Evolutionary conservation across 1,140 invertebrate genomes (phyloP).

Genomic region (Bombus fervidus): DNA sequence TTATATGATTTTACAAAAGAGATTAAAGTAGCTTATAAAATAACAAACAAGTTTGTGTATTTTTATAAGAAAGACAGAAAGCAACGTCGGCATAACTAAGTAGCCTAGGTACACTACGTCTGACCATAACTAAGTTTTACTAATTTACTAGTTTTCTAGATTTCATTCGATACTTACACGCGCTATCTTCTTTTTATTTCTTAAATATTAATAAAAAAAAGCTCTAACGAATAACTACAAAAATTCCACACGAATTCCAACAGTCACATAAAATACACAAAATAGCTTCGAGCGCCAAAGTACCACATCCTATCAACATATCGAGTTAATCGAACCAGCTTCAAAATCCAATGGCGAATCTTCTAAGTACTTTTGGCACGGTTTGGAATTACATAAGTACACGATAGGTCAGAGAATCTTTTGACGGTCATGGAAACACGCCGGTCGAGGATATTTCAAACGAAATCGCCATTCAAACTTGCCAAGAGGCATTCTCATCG

Average conservation of each 20-base stretch:
- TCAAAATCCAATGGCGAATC: background rate
- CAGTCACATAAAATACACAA: background rate
- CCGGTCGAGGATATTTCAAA: background rate
- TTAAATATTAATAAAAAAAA: no score
- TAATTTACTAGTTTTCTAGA: background rate
- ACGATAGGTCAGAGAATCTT: background rate
- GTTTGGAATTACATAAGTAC: background rate
- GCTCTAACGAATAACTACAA: no score
- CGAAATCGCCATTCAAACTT: slow-evolving; percentile 14
- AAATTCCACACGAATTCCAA: background rate
- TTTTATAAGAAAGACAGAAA: background rate
- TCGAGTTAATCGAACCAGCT: background rate
- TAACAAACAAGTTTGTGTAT: background rate
- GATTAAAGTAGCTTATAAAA: background rate
- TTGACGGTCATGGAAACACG: background rate
- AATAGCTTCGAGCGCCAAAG: background rate
- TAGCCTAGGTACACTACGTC: background rate
- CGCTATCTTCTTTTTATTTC: no score
- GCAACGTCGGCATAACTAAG: background rate
- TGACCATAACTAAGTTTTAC: background rate
- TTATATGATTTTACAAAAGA: background rate
- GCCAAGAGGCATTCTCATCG: slow-evolving; percentile 19
- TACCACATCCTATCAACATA: no score
- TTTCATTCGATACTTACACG: no score
- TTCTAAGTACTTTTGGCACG: background rate